Evolutionary conservation across 2,888 invertebrate species (phyloP).

Genomic region (Schizaphis graminum): DNA sequence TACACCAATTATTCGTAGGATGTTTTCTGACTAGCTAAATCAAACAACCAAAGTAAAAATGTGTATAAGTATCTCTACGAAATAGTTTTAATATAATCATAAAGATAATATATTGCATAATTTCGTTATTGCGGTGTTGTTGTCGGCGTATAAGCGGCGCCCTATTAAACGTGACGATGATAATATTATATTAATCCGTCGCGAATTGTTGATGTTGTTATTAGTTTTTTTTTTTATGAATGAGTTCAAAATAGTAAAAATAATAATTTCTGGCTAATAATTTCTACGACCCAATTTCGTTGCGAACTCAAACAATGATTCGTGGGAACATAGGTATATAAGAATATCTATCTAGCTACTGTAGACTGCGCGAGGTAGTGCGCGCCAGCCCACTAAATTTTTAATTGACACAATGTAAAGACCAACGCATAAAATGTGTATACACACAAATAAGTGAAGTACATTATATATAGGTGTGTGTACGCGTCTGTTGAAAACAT

Average conservation of each 20-base stretch:
- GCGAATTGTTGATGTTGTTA: background rate
- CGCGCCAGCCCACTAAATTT: background rate
- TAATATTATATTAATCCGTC: slow-evolving; percentile 18
- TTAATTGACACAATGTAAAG: slow-evolving; percentile 22
- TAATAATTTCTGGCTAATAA: slow-evolving; percentile 14
- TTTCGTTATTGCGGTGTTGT: background rate
- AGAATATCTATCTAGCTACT: background rate
- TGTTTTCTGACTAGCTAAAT: background rate
- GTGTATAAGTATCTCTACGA: background rate
- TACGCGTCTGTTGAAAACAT: background rate
- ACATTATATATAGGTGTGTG: background rate
- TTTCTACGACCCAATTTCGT: slow-evolving; percentile 45
- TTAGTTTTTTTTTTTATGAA: background rate
- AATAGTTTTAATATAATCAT: background rate
- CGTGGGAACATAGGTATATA: slow-evolving; percentile 21
- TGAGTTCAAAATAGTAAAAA: slow-evolving; percentile 8
- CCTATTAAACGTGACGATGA: background rate
- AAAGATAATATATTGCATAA: background rate
- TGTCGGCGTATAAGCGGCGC: background rate
- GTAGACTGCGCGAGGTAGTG: background rate
- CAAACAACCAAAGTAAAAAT: background rate
- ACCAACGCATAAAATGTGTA: background rate
- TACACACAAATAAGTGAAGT: background rate
- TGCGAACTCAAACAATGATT: slow-evolving; percentile 35
- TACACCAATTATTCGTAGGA: background rate